Evolutionary conservation across 2,888 invertebrate genomes (phyloP).

Genomic region (Panopea generosa): DNA sequence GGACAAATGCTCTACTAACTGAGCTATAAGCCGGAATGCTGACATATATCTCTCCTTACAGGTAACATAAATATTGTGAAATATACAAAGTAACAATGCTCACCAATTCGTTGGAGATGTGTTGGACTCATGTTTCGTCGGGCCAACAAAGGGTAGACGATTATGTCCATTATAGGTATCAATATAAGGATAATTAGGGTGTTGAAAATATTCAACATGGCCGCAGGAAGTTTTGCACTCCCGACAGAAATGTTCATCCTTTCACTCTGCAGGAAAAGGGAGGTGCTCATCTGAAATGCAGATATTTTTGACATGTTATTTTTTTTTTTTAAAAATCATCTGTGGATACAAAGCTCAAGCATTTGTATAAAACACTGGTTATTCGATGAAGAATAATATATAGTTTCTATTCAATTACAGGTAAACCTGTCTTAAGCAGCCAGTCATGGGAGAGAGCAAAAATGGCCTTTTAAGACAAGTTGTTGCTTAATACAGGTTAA

Average conservation of each 20-base stretch:
- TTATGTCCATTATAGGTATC: conserved; percentile 79
- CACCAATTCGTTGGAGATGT: conserved; percentile 81
- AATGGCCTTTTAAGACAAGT: too few species aligned
- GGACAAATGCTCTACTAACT: too few species aligned
- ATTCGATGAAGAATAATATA: too few species aligned
- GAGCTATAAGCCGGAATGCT: too few species aligned
- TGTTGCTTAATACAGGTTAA: too few species aligned
- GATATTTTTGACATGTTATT: not conserved
- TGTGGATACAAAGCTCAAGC: conserved; percentile 77
- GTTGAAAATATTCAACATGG: conserved; percentile 80
- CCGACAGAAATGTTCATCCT: conserved; percentile 77
- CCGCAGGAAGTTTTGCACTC: conserved; percentile 75
- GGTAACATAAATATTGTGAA: conserved; percentile 53
- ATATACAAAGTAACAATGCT: not conserved
- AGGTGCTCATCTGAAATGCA: conserved; percentile 78
- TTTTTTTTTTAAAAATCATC: conserved; percentile 51
- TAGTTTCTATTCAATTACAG: too few species aligned
- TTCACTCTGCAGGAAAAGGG: conserved; percentile 80
- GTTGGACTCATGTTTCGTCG: conserved; percentile 71
- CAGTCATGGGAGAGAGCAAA: too few species aligned
- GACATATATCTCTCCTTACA: too few species aligned
- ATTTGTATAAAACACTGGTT: too few species aligned
- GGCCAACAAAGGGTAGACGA: conserved; percentile 77
- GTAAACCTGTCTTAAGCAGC: too few species aligned
- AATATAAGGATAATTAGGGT: conserved; percentile 79